These are phyloP conservation scores for Anolis apletophallus DNA, from an alignment of 2,797 vertebrate species.

Conservation along the genomic window DNA sequence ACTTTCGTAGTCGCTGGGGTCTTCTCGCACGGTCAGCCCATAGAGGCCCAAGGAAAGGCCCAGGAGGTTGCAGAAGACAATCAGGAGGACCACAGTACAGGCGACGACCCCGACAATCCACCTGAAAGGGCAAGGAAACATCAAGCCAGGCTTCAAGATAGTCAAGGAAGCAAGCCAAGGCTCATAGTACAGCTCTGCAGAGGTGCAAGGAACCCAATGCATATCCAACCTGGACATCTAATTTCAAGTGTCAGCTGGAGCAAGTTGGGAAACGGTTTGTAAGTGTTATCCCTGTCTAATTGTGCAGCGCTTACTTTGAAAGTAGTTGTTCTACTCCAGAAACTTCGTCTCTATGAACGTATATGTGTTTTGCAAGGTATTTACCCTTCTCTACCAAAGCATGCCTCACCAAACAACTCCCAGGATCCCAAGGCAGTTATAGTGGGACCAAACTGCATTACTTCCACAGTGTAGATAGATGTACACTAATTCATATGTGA, in stretches of 20 bases:
- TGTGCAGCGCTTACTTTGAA: too few relatives aligned
- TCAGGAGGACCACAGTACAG: constrained; percentile 79
- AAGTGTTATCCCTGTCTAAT: too few relatives aligned
- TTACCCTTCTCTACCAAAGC: too few relatives aligned
- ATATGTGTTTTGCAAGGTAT: too few relatives aligned
- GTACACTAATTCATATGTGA: neutral
- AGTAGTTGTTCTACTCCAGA: too few relatives aligned
- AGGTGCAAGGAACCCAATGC: too few relatives aligned
- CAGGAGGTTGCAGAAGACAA: constrained; percentile 74
- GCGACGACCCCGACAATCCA: constrained; percentile 77
- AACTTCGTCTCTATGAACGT: too few relatives aligned
- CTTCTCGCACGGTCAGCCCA: constrained; percentile 72
- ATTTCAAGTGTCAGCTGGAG: neutral
- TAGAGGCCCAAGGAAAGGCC: constrained; percentile 79
- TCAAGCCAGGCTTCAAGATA: neutral
- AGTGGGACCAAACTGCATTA: too few relatives aligned
- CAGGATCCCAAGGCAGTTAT: too few relatives aligned
- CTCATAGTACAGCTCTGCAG: neutral
- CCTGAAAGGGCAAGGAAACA: constrained; percentile 60
- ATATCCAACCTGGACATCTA: neutral
- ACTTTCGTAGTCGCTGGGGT: constrained; percentile 66
- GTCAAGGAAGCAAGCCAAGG: neutral
- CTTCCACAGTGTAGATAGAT: too few relatives aligned
- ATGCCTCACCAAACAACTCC: too few relatives aligned
- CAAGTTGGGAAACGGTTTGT: neutral